These are phyloP conservation scores for Ptychoptera albimana DNA, from an alignment of 2,888 invertebrate genomes.

Conservation along the genomic window DNA sequence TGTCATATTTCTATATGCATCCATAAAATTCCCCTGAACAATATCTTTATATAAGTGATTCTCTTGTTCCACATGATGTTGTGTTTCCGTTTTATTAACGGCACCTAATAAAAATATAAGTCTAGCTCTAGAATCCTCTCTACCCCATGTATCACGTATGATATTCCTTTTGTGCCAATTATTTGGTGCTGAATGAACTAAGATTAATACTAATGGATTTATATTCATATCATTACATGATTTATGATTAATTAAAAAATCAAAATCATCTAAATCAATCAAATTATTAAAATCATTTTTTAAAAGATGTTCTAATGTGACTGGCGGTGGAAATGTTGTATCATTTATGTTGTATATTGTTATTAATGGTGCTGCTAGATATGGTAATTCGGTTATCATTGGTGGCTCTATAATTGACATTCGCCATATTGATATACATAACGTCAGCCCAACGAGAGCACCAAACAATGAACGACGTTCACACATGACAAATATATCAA, in stretches of 20 bases:
- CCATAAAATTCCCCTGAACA: conserved; percentile 59
- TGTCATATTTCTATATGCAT: conserved; percentile 67
- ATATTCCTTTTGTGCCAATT: conserved; percentile 46
- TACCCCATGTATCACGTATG: conserved; percentile 63
- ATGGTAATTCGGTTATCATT: conserved; percentile 12
- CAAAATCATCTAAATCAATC: conserved; percentile 43
- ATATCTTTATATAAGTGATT: conserved; percentile 44
- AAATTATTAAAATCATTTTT: conserved; percentile 26
- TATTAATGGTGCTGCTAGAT: not conserved
- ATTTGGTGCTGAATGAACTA: conserved; percentile 51
- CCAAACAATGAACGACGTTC: conserved; percentile 26
- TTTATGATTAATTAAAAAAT: conserved; percentile 41
- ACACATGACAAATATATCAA: conserved; percentile 19
- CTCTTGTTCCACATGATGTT: conserved; percentile 33
- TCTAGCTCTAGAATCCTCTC: conserved; percentile 34
- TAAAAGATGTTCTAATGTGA: conserved; percentile 11
- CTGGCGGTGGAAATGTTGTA: conserved; percentile 10
- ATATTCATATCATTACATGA: conserved; percentile 32
- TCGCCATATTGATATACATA: conserved; percentile 28
- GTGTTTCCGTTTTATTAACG: conserved; percentile 26
- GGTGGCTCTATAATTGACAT: conserved; percentile 25
- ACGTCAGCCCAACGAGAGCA: conserved; percentile 24
- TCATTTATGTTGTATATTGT: conserved; percentile 6
- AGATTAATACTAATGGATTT: conserved; percentile 40
- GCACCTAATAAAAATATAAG: conserved; percentile 52